Evolutionary conservation across 2,113 vertebrate genomes (phyloP).

Genomic region (Entomyzon cyanotis): DNA sequence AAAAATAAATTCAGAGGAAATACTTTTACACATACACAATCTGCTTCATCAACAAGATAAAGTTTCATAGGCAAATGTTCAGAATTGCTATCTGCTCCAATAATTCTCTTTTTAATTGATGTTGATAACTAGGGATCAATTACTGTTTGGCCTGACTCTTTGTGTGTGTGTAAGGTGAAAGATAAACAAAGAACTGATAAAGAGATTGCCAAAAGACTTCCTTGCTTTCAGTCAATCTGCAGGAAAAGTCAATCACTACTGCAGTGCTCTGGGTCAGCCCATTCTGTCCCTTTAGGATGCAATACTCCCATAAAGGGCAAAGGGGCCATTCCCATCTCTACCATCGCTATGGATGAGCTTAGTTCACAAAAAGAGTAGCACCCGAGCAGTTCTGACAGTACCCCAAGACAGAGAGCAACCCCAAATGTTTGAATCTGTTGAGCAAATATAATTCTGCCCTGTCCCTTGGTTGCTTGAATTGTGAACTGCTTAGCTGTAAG

Average conservation of each 20-base stretch:
- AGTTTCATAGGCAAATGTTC: background rate
- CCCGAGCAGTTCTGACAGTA: fast-evolving
- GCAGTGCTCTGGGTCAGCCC: background rate
- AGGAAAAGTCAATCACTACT: background rate
- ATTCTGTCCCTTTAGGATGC: background rate
- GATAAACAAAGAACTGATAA: background rate
- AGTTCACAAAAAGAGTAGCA: background rate
- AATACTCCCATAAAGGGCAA: background rate
- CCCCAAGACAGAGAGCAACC: background rate
- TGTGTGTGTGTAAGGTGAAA: background rate
- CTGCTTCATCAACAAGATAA: background rate
- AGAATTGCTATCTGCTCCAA: background rate
- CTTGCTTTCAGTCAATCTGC: background rate
- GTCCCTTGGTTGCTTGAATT: background rate
- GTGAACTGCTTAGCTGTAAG: background rate
- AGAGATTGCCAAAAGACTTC: background rate
- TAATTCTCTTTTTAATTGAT: constrained; percentile 11
- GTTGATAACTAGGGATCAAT: background rate
- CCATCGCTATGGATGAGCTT: background rate
- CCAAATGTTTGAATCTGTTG: background rate
- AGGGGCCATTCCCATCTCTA: background rate
- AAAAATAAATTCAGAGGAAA: constrained; percentile 5
- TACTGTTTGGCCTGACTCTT: background rate
- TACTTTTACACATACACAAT: background rate
- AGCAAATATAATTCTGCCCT: background rate